phyloP scores from a whole-genome alignment of 2,797 vertebrate species.

The Malurus leucopterus region DNA sequence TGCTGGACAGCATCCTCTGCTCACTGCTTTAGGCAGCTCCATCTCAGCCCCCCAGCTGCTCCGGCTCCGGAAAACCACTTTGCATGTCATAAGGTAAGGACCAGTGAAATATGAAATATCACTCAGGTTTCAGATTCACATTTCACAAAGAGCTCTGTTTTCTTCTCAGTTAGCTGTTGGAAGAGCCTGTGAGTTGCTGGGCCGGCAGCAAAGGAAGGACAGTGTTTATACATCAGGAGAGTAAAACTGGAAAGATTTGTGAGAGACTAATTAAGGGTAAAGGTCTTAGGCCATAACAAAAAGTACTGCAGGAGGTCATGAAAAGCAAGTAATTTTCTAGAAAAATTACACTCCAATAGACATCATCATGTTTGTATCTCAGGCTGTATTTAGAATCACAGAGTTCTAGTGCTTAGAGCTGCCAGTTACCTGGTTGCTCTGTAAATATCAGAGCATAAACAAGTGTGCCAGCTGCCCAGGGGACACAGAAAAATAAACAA shows the following conservation, averaged over 20 bases:
- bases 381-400: neutral
- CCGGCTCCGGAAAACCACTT: conserved; percentile 76
- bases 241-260: neutral
- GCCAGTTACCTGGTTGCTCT: neutral
- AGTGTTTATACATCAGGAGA: neutral
- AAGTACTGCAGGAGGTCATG: neutral
- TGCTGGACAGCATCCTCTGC: conserved; percentile 84
- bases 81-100: conserved; percentile 84
- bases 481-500: neutral
- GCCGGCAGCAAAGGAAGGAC: neutral
- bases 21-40: conserved; percentile 79
- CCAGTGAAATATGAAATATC: neutral
- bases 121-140: neutral
- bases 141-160: neutral
- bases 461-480: neutral
- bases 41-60: conserved; percentile 57
- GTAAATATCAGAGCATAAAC: neutral
- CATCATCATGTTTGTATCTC: neutral
- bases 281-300: neutral
- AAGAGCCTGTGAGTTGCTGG: neutral
- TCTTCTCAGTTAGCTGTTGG: neutral
- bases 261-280: neutral
- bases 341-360: neutral
- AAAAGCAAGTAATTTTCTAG: neutral
- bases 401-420: neutral